Evolutionary conservation across 2,113 vertebrate species (phyloP).

Genomic region (Psephotus haematonotus): DNA sequence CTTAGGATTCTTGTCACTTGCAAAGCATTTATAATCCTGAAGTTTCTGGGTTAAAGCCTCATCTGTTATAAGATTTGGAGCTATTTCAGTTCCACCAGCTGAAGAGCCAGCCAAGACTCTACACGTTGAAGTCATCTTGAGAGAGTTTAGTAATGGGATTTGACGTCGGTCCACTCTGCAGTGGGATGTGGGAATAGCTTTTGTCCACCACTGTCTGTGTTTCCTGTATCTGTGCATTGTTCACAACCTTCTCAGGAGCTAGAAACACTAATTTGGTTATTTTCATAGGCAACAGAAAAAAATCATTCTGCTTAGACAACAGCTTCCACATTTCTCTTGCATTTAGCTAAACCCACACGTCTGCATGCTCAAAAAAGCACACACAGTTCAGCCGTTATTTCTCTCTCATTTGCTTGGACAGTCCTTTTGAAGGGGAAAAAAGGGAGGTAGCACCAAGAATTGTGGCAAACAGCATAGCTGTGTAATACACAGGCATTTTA

Average conservation of each 20-base stretch:
- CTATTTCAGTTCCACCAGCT: neutral
- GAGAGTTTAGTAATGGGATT: neutral
- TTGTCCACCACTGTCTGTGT: neutral
- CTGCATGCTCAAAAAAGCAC: neutral
- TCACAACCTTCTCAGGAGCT: slow-evolving; percentile 1
- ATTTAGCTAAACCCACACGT: neutral
- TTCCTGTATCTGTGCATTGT: neutral
- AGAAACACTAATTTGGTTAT: neutral
- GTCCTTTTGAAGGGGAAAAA: slow-evolving; percentile 15
- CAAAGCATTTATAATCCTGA: neutral
- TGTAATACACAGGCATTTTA: neutral
- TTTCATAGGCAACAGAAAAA: slow-evolving; percentile 9
- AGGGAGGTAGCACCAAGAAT: slow-evolving; percentile 6
- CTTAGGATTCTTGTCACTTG: neutral
- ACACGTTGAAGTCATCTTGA: neutral
- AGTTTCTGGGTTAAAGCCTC: neutral
- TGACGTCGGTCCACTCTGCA: neutral
- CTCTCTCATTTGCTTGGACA: slow-evolving; percentile 39
- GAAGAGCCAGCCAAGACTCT: neutral
- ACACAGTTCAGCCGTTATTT: slow-evolving; percentile 6
- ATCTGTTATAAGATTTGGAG: neutral
- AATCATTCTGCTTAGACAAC: slow-evolving; percentile 2
- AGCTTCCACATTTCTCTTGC: neutral
- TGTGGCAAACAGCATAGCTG: neutral
- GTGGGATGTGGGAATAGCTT: neutral